A percentile compares a stretch with the other conserved stretches of the same genome.
Evolutionary conservation across 2,113 vertebrate genomes (phyloP).

Genomic region (Ictalurus furcatus): DNA sequence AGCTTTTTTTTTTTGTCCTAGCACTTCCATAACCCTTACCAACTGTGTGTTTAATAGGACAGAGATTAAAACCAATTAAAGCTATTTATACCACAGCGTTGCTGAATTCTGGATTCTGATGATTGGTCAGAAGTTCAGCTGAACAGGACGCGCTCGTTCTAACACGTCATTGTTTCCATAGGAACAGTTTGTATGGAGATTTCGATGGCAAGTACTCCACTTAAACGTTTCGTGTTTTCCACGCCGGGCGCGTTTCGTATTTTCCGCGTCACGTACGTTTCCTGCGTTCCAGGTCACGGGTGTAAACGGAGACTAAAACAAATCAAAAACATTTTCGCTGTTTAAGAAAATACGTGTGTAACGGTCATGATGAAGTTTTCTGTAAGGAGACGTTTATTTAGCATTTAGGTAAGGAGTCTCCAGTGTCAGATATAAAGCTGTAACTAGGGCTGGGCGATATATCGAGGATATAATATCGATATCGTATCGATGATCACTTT

Average conservation of each 20-base stretch:
- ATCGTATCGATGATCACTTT: too few species aligned
- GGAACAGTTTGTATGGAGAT: neutral
- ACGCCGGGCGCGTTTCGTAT: too few species aligned
- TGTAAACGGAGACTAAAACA: too few species aligned
- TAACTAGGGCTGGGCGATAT: too few species aligned
- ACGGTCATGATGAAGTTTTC: neutral
- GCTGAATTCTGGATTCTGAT: neutral
- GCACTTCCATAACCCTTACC: too few species aligned
- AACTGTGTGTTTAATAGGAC: neutral
- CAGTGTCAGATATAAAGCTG: neutral
- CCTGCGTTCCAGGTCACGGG: neutral
- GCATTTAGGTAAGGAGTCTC: neutral
- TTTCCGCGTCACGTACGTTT: too few species aligned
- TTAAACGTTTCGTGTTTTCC: too few species aligned
- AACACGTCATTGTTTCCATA: neutral
- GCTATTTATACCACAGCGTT: neutral
- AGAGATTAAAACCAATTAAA: neutral
- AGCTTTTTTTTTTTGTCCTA: too few species aligned
- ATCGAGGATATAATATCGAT: too few species aligned
- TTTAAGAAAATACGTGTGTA: too few species aligned
- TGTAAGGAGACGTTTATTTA: neutral
- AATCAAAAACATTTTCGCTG: too few species aligned
- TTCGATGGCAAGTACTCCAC: too few species aligned
- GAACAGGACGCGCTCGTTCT: neutral
- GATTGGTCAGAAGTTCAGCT: neutral